Conservation (phyloP, 2,113 vertebrate species). For the Bothrops jararaca region DNA sequence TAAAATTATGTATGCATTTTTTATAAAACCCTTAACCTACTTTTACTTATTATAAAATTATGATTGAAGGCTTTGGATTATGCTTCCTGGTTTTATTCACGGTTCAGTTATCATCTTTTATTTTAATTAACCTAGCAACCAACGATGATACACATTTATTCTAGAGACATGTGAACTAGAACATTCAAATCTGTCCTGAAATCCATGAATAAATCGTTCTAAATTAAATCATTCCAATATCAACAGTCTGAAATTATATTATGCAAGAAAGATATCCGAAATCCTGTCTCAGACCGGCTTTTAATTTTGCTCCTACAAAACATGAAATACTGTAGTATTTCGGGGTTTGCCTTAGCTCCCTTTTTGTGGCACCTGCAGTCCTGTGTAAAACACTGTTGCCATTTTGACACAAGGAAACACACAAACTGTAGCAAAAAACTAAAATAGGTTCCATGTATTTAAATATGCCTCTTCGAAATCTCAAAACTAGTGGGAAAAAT, state of each 20-base stretch:
- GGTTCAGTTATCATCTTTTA: not conserved
- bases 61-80: not conserved
- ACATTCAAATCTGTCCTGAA: not conserved
- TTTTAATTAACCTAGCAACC: not conserved
- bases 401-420: not conserved
- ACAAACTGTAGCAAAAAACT: not conserved
- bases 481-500: not conserved
- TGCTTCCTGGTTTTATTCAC: not conserved
- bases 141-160: not conserved
- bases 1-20: not conserved
- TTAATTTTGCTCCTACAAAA: not conserved
- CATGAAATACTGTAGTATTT: not conserved
- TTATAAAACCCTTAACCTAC: not conserved
- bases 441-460: not conserved
- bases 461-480: not conserved
- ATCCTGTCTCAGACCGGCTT: not conserved
- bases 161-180: not conserved
- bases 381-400: not conserved
- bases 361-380: not conserved
- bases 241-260: not conserved
- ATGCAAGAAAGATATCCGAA: not conserved
- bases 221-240: not conserved
- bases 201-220: not conserved
- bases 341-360: not conserved
- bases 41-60: not conserved